Base-by-base conservation (phyloP, 2,888 invertebrate species). In the Heliconius ismenius region DNA sequence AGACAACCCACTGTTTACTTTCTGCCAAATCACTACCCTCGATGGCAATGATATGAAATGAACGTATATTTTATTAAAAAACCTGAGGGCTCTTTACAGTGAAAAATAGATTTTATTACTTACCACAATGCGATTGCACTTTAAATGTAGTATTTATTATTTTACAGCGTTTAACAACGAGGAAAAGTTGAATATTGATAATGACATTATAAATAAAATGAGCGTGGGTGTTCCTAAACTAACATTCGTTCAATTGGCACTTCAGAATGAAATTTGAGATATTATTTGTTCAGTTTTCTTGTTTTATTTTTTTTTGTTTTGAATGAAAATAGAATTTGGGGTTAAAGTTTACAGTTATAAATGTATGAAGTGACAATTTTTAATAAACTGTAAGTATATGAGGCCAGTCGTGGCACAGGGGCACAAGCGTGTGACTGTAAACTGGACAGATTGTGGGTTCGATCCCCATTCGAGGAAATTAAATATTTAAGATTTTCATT, bases 21-120 rank as follows among this genome's bases (percentile, higher is more conserved):
- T 92, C 84, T 88, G 93, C 92, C 89, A 92, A 93, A 92, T 93
- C 94, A 93, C 92, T 91, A 87, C 91, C 90, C 91, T 82, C 79
- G 74, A 79, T 73, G 74, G 86, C 89, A 91, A 86, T 93, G 93
- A 93, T 93, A 93, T 91, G 90, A 90, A 65, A 90, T 89, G 89
- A 83, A 83, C 86, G 87, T 88, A 90, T 92, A 90, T 92, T 92
- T 92, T 90, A 91, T 90, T 89, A 89, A 91, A 92, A 93, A 92
- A 88, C 89, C 86, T 87, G 87, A 89, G 91, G 89, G 83, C 73
- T 78, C 79, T 84, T 79, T 65, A 72, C 75, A 73, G 72, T 67
- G 26, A 15, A 80, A 79, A 77, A 78, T 78, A 73, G 74, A n/a
- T 60, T 73, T 58, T 81, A 78, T 58, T 7, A 4, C 24, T 28